Conservation (phyloP, 92 coral and sea anemone species). For the Actinostola sp. region DNA sequence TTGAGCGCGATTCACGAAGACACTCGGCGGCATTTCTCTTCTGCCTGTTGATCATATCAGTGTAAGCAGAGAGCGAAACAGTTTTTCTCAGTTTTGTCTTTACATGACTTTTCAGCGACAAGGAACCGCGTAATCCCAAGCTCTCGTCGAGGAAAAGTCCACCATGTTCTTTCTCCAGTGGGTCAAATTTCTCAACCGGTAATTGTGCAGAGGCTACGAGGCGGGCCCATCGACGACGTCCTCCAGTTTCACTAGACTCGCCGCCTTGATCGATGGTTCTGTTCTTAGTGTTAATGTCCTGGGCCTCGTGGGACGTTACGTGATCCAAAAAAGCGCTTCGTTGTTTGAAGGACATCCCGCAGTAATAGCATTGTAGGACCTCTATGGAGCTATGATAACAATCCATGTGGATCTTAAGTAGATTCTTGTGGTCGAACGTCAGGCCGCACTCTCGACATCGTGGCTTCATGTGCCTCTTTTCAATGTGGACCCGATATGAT, state of each 20-base stretch:
- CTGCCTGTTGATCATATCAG: slow-evolving; percentile 24
- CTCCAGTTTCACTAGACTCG: slow-evolving; percentile 26
- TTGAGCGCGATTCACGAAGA: slow-evolving; percentile 26
- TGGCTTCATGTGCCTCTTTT: slow-evolving; percentile 76
- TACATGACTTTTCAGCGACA: slow-evolving; percentile 1
- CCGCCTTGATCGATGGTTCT: slow-evolving; percentile 20
- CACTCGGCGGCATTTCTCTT: slow-evolving; percentile 31
- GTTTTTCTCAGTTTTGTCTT: slow-evolving; percentile 40
- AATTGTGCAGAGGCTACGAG: slow-evolving; percentile 48
- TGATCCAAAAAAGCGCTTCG: slow-evolving; percentile 83
- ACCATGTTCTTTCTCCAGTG: not conserved
- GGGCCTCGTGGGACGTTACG: slow-evolving; percentile 79
- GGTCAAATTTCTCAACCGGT: slow-evolving; percentile 17
- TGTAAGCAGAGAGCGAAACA: slow-evolving; percentile 30
- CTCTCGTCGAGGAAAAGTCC: not conserved
- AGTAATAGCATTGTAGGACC: slow-evolving; percentile 79
- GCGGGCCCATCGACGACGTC: slow-evolving; percentile 47
- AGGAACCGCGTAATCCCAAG: not conserved
- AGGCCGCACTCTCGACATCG: slow-evolving; percentile 88
- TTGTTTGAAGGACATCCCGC: slow-evolving; percentile 74
- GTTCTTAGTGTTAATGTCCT: slow-evolving; percentile 26
- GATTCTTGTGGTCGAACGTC: slow-evolving; percentile 82
- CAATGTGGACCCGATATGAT: slow-evolving; percentile 69
- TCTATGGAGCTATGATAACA: slow-evolving; percentile 80
- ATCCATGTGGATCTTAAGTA: slow-evolving; percentile 81